Conservation (phyloP, 2,888 invertebrate genomes). For the Pogonocherus hispidulus region DNA sequence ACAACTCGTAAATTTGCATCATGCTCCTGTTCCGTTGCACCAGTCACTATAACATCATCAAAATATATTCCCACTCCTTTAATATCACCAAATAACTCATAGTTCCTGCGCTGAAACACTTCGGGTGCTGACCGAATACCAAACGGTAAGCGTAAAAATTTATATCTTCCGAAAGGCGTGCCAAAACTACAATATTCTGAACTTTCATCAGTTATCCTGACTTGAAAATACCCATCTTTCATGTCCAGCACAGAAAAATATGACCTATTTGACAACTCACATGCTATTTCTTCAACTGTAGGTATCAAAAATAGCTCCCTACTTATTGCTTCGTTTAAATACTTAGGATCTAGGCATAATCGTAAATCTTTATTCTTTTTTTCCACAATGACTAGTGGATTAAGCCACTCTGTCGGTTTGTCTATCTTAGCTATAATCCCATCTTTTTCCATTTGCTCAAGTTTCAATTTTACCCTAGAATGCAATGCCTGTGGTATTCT, state of each 20-base stretch:
- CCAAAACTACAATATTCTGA: background rate
- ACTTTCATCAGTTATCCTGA: background rate
- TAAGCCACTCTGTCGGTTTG: conserved; percentile 22
- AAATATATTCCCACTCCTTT: conserved; percentile 51
- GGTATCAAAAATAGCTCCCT: background rate
- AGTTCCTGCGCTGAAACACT: conserved; percentile 13
- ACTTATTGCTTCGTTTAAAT: conserved; percentile 3
- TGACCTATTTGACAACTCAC: background rate
- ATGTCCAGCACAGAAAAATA: background rate
- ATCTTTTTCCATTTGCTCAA: conserved; percentile 13
- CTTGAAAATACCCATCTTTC: background rate
- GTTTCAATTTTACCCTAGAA: background rate
- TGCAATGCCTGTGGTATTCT: background rate
- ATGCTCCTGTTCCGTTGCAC: no score
- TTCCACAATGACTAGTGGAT: conserved; percentile 23
- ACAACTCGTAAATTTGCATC: conserved; percentile 39
- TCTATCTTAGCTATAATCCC: conserved; percentile 20
- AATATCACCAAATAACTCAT: conserved; percentile 38
- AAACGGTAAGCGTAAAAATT: background rate
- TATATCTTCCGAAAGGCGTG: background rate
- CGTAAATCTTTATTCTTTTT: conserved; percentile 18
- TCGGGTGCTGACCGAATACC: background rate
- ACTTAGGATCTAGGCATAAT: conserved; percentile 22
- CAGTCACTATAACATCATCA: conserved; percentile 48
- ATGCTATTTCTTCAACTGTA: background rate